These are phyloP conservation scores for Caerostris darwini DNA, from an alignment of 1,140 invertebrate species.

Conservation along the genomic window DNA sequence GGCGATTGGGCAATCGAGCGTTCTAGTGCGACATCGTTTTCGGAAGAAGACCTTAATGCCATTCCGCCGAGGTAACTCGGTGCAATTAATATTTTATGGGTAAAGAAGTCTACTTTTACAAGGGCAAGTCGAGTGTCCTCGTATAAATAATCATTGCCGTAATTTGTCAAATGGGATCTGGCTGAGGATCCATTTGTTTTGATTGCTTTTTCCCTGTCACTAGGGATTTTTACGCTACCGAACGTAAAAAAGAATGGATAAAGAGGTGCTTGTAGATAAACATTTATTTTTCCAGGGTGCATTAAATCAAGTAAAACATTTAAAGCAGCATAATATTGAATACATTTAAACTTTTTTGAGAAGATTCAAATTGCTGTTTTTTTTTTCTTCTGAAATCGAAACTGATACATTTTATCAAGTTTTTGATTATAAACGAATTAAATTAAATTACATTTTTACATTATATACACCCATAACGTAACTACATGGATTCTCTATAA, in stretches of 20 bases:
- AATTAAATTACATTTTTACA: too few species aligned
- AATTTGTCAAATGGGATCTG: not conserved
- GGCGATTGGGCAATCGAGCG: not conserved
- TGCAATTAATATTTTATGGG: constrained; percentile 32
- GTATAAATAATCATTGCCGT: constrained; percentile 11
- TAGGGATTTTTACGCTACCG: not conserved
- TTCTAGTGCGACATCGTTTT: not conserved
- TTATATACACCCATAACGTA: too few species aligned
- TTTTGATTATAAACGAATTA: too few species aligned
- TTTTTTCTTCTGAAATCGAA: too few species aligned
- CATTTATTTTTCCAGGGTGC: not conserved
- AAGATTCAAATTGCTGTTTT: not conserved
- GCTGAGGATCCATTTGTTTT: not conserved
- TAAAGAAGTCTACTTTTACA: not conserved
- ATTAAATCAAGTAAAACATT: not conserved
- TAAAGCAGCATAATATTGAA: not conserved
- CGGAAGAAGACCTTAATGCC: not conserved
- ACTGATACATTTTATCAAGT: not conserved
- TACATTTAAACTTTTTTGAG: not conserved
- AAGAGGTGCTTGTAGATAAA: not conserved
- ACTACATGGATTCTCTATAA: too few species aligned
- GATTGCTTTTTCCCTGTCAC: not conserved
- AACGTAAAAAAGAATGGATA: not conserved
- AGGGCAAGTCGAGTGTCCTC: not conserved
- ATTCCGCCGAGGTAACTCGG: not conserved